Base-by-base conservation (phyloP, 2,888 invertebrate species). In the Oscheius sp. region DNA sequence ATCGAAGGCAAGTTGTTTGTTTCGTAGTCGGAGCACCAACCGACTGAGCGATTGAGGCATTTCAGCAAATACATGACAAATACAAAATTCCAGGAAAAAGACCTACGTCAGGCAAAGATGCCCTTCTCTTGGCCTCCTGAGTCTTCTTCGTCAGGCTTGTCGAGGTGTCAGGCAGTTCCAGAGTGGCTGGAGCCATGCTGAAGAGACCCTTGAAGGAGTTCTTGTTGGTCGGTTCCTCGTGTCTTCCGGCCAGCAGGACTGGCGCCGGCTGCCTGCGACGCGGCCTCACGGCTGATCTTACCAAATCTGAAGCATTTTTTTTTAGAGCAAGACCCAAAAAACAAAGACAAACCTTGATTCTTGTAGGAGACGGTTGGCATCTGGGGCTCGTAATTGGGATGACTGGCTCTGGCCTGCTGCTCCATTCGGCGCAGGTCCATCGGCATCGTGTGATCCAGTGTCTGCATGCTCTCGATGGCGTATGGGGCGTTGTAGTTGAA, bases 401-500 rank as follows among this genome's bases (percentile, higher is more conserved):
- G 42, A 42, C 42, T 63, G 37, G 13, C 65, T 2, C 58, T 58
- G 2, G 58, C 11, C 4, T 42, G 42, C 4, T 42, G 42, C 42
- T 42, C 42, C 42, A 42, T 42, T 42, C 42, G 42, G 7, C 73
- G 74, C 11, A 84, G 63, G 37, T 84, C 80, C 21, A 84, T 42
- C 2, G 84, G 84, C n/a, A 84, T 59, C 32, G 57, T 53, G 59
- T 50, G 48, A 35, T 82, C 78, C 29, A 70, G 55, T 29, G 77
- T 72, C 21, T 80, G 70, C 13, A 84, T 65, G 62, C 62, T 76
- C 11, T 68, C 77, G 1, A 80, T 63, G 3, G 81, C 77, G 29
- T 66, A 63, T 62, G 83, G 78, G 1, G 78, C 70, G 33, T 79
- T 77, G 63, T 82, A 85, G 47, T 79, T 78, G 68, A 78, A 85